Evolutionary conservation across 2,797 vertebrate genomes (phyloP).

Genomic region (Rhodeus uyekii): DNA sequence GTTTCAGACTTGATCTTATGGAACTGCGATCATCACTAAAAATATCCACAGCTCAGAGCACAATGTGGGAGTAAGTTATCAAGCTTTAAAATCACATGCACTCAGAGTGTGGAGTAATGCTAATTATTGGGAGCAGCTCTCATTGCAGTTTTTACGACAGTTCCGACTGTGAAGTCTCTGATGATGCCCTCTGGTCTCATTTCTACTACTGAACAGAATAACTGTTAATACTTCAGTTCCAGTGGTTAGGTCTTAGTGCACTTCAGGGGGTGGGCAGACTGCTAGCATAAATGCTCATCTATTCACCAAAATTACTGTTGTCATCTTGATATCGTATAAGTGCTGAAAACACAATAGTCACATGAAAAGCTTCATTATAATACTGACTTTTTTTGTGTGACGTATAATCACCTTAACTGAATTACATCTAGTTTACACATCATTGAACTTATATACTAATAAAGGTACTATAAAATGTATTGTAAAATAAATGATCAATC

Average conservation of each 20-base stretch:
- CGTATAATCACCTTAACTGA: not conserved
- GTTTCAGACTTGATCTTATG: not conserved
- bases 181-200: constrained; percentile 3
- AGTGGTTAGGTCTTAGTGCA: constrained; percentile 23
- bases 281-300: not conserved
- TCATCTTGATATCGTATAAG: constrained; percentile 11
- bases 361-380: not conserved
- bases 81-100: constrained; percentile 37
- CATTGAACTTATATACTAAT: not conserved
- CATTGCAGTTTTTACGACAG: constrained; percentile 30
- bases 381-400: not conserved
- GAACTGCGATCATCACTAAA: constrained; percentile 3
- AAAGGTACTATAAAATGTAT: not conserved
- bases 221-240: constrained; percentile 17
- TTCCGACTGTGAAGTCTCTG: constrained; percentile 37
- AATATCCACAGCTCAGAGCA: constrained; percentile 19
- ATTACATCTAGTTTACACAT: not conserved
- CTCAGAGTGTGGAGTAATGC: constrained; percentile 14
- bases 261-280: not conserved
- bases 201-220: constrained; percentile 25
- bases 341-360: not conserved
- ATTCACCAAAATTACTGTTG: constrained; percentile 27
- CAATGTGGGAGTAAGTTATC: constrained; percentile 41
- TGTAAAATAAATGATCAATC: not conserved
- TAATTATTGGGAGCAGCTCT: constrained; percentile 32